phyloP scores from a whole-genome alignment of 2,888 invertebrate genomes.

The Leptarthrus brevirostris region DNA sequence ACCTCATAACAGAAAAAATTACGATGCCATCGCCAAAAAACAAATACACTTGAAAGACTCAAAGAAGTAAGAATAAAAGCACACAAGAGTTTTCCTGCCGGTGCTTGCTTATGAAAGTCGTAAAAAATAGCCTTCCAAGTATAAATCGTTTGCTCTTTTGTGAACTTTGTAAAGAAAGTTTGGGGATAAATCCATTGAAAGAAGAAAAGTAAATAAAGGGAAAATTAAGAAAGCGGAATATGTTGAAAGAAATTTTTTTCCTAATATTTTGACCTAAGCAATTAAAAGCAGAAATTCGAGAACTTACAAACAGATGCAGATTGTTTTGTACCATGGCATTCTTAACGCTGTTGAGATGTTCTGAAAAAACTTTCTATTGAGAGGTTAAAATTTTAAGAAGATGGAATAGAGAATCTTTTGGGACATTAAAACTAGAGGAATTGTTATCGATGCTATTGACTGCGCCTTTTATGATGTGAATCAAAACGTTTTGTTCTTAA shows the following conservation, averaged over 20 bases:
- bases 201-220: slow-evolving; percentile 3
- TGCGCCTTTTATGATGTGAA: too few relatives aligned
- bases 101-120: slow-evolving; percentile 36
- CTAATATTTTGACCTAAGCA: slow-evolving; percentile 7
- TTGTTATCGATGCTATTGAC: too few relatives aligned
- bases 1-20: slow-evolving; percentile 32
- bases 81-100: slow-evolving; percentile 31
- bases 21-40: slow-evolving; percentile 20
- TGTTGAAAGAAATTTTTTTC: background rate
- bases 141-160: slow-evolving; percentile 39
- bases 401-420: too few relatives aligned
- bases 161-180: slow-evolving; percentile 35
- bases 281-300: slow-evolving; percentile 15
- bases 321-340: too few relatives aligned
- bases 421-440: too few relatives aligned
- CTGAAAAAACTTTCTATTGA: too few relatives aligned
- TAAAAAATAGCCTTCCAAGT: slow-evolving; percentile 35
- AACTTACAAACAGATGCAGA: background rate
- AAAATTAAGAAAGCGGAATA: background rate
- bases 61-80: slow-evolving; percentile 36
- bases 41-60: slow-evolving; percentile 32
- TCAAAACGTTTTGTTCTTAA: too few relatives aligned
- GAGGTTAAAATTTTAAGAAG: too few relatives aligned
- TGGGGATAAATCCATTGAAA: slow-evolving; percentile 7
- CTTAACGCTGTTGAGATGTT: too few relatives aligned